Evolutionary conservation across 2,113 vertebrate genomes (phyloP), one percentile per base, ranked within the genome.

Genomic region (Peromyscus leucopus): DNA sequence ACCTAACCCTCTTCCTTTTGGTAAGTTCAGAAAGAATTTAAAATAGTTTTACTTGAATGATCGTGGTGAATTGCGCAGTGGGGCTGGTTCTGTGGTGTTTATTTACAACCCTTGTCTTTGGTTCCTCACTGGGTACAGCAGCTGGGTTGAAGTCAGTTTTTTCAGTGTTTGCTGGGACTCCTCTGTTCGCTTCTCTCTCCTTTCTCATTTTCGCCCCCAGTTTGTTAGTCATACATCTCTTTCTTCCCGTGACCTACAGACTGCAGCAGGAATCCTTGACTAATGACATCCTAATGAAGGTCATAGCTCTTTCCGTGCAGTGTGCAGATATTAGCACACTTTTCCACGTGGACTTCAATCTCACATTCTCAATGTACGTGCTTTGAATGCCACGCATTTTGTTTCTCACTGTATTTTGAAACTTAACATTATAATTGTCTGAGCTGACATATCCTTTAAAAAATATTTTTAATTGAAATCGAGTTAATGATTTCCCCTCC

Each of bases 21-120:
- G 7, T 82, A 83, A 61, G 83, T 80, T 91, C 90, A 80, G 61
- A 89, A 89, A 76, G n/a, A 24, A 24, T 39, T 84, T 84, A 59
- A 28, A 36, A 15, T 39, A 16, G 2, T 87, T 69, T 79, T 75
- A 92, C 55, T 82, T 72, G 93, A 94, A 78, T 89, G 42, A 71
- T 95, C 42, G 42, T 48, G 39, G n/a, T 82, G 69, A 36, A 48
- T 17, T 28, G 26, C 3, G 8, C 28, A 48, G 57, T 69, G 17
- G 7, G 39, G 46, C 46, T 48, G 46, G 19, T 59, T 76, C 72
- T 59, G 1, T n/a, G 63, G 65, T 24, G 13, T 48, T 67, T 7
- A 59, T 7, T 76, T 51, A 15, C 57, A 6, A 22, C 42, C 4
- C 67, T 51, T 69, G 39, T 55, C 55, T 92, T 86, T 48, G 1